Base-by-base conservation (phyloP, 2,113 vertebrate species). In the Furnarius figulus region DNA sequence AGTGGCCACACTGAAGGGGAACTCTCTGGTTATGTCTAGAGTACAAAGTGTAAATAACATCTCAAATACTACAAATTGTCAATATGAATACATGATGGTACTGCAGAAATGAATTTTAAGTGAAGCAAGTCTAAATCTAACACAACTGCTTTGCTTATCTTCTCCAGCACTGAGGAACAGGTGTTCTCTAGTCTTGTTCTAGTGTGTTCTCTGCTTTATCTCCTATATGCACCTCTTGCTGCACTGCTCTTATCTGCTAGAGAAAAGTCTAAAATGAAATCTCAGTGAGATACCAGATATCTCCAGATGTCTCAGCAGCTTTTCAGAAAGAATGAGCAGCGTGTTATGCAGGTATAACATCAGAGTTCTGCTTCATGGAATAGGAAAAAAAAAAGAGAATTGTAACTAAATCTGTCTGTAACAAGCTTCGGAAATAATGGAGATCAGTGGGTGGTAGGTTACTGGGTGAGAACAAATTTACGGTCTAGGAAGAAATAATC, bases 381-480 rank as follows among this genome's bases (percentile, higher is more conserved):
- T 16, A 80, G 31, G 65, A 55, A 72, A 63, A 55, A 25, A n/a
- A 93, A 81, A 96, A 42, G 40, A 22, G 86, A 93, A 78, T 66
- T 78, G 96, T 87, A 94, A 97, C 88, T 73, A 89, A 88, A 97
- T 94, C 90, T 87, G 85, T 80, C 87, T 91, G 66, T 93, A 95
- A 96, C 75, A 94, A 93, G 88, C 77, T 92, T 96, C 18, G 33
- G 92, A 96, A 97, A 94, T 81, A 94, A 73, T 76, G 27, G 49
- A 49, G 83, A 97, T 98, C 91, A 91, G 52, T 16, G 3, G 93
- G 95, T 86, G 94, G 90, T 94, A 85, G 91, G 70, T 95, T 92
- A 96, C 86, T 89, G 91, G 90, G 96, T 97, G 97, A 95, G 95
- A 97, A 96, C 97, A 97, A 67, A 93, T 97, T 98, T 97, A 96